Percentiles rank a stretch among this genome's conserved stretches.
Conservation (phyloP, 2,888 invertebrate species). For the Drosophila mimica region DNA sequence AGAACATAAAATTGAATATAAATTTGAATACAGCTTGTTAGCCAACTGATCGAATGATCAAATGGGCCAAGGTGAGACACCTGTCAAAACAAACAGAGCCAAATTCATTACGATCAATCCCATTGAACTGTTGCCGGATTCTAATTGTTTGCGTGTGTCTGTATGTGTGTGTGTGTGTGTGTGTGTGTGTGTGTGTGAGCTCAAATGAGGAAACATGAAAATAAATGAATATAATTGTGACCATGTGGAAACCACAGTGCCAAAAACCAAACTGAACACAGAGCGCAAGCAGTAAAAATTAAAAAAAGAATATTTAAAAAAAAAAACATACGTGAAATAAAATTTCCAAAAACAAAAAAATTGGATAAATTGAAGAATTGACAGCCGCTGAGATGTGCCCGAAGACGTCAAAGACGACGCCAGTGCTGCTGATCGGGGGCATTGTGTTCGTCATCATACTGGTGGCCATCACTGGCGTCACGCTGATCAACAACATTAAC, state of each 20-base stretch:
- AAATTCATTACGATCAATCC: conserved; percentile 3
- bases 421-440: conserved; percentile 83
- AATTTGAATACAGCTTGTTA: neutral
- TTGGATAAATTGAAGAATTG: neutral
- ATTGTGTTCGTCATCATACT: conserved; percentile 85
- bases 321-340: neutral
- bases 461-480: conserved; percentile 86
- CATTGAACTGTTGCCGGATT: conserved; percentile 28
- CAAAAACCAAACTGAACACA: conserved; percentile 4
- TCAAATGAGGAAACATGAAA: conserved; percentile 24
- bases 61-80: neutral
- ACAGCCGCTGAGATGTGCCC: conserved; percentile 76
- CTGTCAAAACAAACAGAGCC: neutral
- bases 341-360: neutral
- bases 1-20: neutral
- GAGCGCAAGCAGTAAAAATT: conserved; percentile 1
- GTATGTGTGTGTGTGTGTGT: neutral
- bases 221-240: conserved; percentile 26
- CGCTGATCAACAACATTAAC: conserved; percentile 85
- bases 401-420: conserved; percentile 83
- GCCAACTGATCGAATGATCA: neutral
- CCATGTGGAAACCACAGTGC: conserved; percentile 27
- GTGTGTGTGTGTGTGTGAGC: neutral
- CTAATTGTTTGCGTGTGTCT: neutral
- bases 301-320: neutral